Base-by-base conservation (phyloP, 2,113 vertebrate species). In the Epinephelus moara region DNA sequence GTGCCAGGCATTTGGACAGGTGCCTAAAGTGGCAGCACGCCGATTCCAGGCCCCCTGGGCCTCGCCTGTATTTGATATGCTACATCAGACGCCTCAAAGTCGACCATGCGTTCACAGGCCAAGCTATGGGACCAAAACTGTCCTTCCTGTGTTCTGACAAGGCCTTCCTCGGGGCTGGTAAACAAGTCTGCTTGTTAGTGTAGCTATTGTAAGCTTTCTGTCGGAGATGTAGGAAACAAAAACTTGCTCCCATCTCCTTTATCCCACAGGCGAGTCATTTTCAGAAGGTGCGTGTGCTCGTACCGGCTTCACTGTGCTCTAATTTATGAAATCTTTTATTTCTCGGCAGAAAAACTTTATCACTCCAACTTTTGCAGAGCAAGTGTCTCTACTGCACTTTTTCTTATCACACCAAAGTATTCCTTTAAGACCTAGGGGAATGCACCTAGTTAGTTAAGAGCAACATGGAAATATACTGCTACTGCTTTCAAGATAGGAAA, bases 101-200 rank as follows among this genome's bases (percentile, higher is more conserved):
- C 82, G 27, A 74, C 72, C 5, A 37, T 69, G 76, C 69, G 1
- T 74, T 87, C 78, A 53, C 71, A 70, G 87, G 77, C 81, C 84
- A 85, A 80, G 69, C 85, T 60, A 18, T 50, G 80, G 82, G 75
- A 92, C 82, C 45, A 73, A 75, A 86, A 81, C 50, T 71, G 81
- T 80, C 85, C 84, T 89, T 78, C 71, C 75, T 81, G 57, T 59
- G 75, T 60, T 85, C 52, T 80, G 69, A 80, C 83, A 86, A 84
- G 75, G 84, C 73, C 84, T 85, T 91, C 81, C 88, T 92, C 80
- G 18, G 87, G 87, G 86, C 81, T 73, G 76, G 84, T 91, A 91
- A 95, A 94, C 91, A 93, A 80, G 72, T 62, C 59, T 56, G 88
- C 89, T 94, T 85, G 89, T 95, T 94, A 91, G 92, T 73, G 82